phyloP scores from a whole-genome alignment of 2,113 vertebrate genomes.

The Cynopterus brachyotis region DNA sequence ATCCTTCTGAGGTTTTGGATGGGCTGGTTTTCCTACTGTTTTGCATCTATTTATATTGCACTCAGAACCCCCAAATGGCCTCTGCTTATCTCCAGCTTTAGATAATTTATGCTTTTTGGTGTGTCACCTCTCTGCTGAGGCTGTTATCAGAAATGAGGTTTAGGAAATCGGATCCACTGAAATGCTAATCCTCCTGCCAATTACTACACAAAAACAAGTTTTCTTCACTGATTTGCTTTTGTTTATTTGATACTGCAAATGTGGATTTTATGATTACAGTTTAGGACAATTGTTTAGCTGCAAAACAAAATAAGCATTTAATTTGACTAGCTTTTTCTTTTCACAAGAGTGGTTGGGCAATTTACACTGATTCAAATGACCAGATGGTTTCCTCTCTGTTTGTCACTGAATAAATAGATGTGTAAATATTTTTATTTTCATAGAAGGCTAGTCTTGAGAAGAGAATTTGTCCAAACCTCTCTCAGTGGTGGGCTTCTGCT shows the following conservation, averaged over 20 bases:
- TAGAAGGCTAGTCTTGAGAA: slow-evolving; percentile 53
- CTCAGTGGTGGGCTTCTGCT: slow-evolving; percentile 25
- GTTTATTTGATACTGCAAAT: slow-evolving; percentile 82
- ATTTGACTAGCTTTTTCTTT: slow-evolving; percentile 71
- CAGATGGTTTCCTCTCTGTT: slow-evolving; percentile 69
- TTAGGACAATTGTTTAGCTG: slow-evolving; percentile 79
- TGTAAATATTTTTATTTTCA: slow-evolving; percentile 77
- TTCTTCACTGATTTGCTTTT: slow-evolving; percentile 80
- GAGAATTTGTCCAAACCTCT: slow-evolving; percentile 46
- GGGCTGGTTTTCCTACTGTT: slow-evolving; percentile 80
- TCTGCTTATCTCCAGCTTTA: slow-evolving; percentile 85
- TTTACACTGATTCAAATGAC: slow-evolving; percentile 73
- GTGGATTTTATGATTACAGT: slow-evolving; percentile 76
- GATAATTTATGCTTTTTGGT: slow-evolving; percentile 86
- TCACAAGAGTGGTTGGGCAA: slow-evolving; percentile 66
- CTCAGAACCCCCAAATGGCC: slow-evolving; percentile 80
- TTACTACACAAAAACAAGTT: slow-evolving; percentile 79
- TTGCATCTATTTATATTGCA: slow-evolving; percentile 85
- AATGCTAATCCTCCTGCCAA: slow-evolving; percentile 83
- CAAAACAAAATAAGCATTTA: slow-evolving; percentile 74
- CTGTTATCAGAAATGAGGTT: slow-evolving; percentile 83
- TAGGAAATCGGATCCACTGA: slow-evolving; percentile 84
- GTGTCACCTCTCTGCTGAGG: slow-evolving; percentile 81
- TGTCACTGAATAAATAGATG: slow-evolving; percentile 70
- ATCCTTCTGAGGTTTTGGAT: slow-evolving; percentile 83